Evolutionary conservation across 2,888 invertebrate genomes (phyloP), one percentile per base, ranked within the genome.

Genomic region (Bombylius major): DNA sequence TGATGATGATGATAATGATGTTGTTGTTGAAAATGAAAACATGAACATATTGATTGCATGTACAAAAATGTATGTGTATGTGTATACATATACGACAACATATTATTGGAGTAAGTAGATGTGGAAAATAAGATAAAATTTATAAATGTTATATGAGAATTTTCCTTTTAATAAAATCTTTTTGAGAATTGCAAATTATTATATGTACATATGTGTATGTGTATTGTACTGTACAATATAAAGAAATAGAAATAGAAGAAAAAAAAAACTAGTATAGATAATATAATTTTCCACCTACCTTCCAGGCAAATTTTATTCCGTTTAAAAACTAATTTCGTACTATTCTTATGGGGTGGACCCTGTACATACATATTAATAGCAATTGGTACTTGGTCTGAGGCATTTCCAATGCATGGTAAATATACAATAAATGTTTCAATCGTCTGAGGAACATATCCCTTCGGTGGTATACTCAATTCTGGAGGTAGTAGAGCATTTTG

Each of bases 281-380:
- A 32, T n/a, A 47, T 6, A 47, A 32, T 47, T 5, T 32, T 12
- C 11, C 14, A 57, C 54, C 23, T 42, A 86, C 87, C 87, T 82
- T 86, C 85, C 61, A 87, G 78, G 71, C 93, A 93, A 65, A 91
- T 88, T 77, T 92, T 93, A 73, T 88, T 89, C 62, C 93, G 79
- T 67, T 85, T 85, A 76, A 93, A 87, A 63, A 84, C 81, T 57
- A 93, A 78, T 62, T 79, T 76, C 11, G 87, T 85, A 66, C 84
- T 83, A 69, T 86, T 83, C 71, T 86, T 80, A n/a, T 81, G 79
- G 59, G 84, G 82, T 12, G 82, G 82, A 1, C 84, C 82, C 47
- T 86, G 86, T 63, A 93, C 87, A 69, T 89, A 86, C 64, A 93
- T 79, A 70, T 88, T 86, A 68, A 93, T 82, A 60, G 82, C 82